Base-by-base conservation (phyloP, 2,113 vertebrate species). In the Anthoscopus minutus region DNA sequence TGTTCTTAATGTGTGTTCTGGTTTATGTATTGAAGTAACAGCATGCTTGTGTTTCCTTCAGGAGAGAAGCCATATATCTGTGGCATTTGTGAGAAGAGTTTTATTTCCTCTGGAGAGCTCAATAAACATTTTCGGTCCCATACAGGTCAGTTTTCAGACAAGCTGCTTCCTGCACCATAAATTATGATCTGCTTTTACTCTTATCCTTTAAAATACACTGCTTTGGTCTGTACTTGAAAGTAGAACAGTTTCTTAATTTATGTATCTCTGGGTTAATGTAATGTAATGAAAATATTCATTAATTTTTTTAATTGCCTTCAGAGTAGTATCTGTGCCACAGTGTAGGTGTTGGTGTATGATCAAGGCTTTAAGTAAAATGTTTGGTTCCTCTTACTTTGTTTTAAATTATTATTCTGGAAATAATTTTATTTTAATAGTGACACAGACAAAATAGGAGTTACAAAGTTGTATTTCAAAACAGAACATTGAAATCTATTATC, bases 41-140 rank as follows among this genome's bases (percentile, higher is more conserved):
- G 42, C 7, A 31, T 81, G 33, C 72, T 96, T 87, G 93, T 97
- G 97, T 97, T 97, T 94, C 86, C 90, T 97, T 67, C 96, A 98
- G 98, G 98, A 93, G 98, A 99, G 96, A 98, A 98, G 92, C 98
- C 98, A 80, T 99, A 98, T 94, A 98, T 98, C 96, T 99, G 98
- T 97, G 98, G 98, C 97, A 98, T 98, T 97, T 99, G 98, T 97
- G 98, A 98, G 67, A 99, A 99, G 98, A 98, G 98, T 96, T 99
- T 98, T 97, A 98, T 99, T 97, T 99, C 99, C 47, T 99, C 99
- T 69, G 99, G 99, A 72, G 99, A 99, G 86, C 98, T 99, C 97
- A 99, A 99, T 97, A 99, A 99, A 96, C 99, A 99, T 97, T 99
- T 99, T 97, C 97, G 98, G 65, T 98, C 99, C 88, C 99, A 99